phyloP scores from a whole-genome alignment of 23 tunicate genomes.

The Aplidium turbinatum region DNA sequence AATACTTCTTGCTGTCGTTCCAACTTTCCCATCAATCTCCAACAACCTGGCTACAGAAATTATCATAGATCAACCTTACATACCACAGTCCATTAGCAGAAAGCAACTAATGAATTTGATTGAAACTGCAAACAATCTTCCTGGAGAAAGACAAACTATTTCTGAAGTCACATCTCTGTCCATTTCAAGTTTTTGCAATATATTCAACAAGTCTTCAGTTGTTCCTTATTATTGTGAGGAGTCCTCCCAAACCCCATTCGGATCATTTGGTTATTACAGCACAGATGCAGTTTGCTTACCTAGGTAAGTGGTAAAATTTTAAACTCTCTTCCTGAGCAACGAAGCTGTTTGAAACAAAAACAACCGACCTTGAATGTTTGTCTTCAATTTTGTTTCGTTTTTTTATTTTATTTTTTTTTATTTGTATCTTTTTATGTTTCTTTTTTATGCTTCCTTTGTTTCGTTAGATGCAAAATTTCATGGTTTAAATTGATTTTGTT shows the following conservation, averaged over 20 bases:
- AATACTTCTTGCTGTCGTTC: no score
- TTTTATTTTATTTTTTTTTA: no score
- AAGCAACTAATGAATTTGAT: neutral
- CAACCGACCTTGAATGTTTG: neutral
- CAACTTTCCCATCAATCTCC: no score
- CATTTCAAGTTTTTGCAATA: conserved; percentile 1
- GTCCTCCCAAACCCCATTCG: neutral
- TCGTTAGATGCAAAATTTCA: no score
- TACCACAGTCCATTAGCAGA: no score
- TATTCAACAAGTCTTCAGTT: neutral
- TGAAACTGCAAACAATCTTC: neutral
- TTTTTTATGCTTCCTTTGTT: no score
- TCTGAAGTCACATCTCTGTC: neutral
- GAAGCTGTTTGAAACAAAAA: neutral
- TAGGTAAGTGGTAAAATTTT: conserved; percentile 32
- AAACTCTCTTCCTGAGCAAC: no score
- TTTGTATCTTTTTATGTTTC: no score
- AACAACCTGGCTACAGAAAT: no score
- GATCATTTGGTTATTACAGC: conserved; percentile 47
- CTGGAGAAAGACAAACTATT: neutral
- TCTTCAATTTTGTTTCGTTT: no score
- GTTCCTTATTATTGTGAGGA: conserved; percentile 11
- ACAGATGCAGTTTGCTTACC: conserved; percentile 75
- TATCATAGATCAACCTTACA: no score
- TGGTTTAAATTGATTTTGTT: no score